phyloP scores from a whole-genome alignment of 1,140 invertebrate species.

The Rhizoglyphus robini region DNA sequence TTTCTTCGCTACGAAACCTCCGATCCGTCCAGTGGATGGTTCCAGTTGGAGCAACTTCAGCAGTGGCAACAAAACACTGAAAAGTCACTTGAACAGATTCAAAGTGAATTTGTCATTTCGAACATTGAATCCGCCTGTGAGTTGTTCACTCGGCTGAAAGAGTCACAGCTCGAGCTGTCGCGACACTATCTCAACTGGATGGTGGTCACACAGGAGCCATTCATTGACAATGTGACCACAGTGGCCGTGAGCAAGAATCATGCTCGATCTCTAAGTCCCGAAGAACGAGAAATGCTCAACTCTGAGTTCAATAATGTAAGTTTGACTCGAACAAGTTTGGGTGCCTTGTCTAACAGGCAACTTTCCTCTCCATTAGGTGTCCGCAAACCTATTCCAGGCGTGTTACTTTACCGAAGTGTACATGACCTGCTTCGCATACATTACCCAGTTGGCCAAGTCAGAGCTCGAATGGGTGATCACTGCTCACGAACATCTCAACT shows the following conservation, averaged over 20 bases:
- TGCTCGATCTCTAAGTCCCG: too few relatives aligned
- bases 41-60: slow-evolving; percentile 1
- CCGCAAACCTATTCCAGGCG: background rate
- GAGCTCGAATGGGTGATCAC: background rate
- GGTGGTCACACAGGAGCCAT: background rate
- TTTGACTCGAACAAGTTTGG: too few relatives aligned
- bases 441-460: background rate
- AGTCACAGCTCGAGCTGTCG: background rate
- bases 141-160: background rate
- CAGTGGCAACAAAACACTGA: slow-evolving; percentile 13
- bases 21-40: background rate
- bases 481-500: background rate
- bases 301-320: too few relatives aligned
- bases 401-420: background rate
- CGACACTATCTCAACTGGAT: slow-evolving; percentile 1
- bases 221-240: background rate
- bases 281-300: too few relatives aligned
- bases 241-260: background rate
- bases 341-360: too few relatives aligned
- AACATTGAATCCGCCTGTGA: background rate
- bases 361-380: too few relatives aligned
- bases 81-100: slow-evolving; percentile 20
- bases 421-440: background rate
- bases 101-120: background rate
- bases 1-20: background rate